Evolutionary conservation across 2,888 invertebrate species (phyloP), one percentile per base, ranked within the genome.

Genomic region (Amorpha juglandis): DNA sequence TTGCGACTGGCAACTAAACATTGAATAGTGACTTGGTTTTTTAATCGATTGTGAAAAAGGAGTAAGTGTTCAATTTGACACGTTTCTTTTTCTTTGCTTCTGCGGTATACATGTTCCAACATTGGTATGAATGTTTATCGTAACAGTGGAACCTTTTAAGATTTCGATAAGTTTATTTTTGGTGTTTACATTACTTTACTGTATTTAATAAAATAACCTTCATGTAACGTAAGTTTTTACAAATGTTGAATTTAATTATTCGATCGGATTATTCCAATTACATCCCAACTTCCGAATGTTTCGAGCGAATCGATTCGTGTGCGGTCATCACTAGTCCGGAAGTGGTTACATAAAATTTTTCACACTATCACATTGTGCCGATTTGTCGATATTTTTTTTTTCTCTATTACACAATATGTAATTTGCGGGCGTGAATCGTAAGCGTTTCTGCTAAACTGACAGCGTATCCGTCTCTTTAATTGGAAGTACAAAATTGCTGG

Each of bases 351-450:
- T 66, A 66, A 66, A 63, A 12, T 16, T 65, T 65, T 65, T 66
- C 66, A 66, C 52, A 63, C 66, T 53, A 35, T 33, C 47, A 16
- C 52, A 50, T 19, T 66, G 47, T 53, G 21, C 62, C 35, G 63
- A 63, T 66, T 66, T 63, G 66, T 53, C 33, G 19, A 8, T 50
- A 33, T n/a, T 27, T 27, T 66, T 67, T 75, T 78, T 76, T 78
- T 75, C 81, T 81, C 77, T 77, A 78, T 87, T 85, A 75, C 82
- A 83, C 82, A 86, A 88, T 83, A 78, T 72, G 78, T 85, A 86
- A 87, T 87, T 86, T 83, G 83, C 78, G 68, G 75, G 75, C 72
- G 78, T 75, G 76, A 78, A 80, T 78, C 74, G 74, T 58, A 58
- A 58, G 19, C 58, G 58, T 42, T 42, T 38, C 58, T 6, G 11